Conservation (phyloP, 2,888 invertebrate genomes). For the Drosophila nigricruria region DNA sequence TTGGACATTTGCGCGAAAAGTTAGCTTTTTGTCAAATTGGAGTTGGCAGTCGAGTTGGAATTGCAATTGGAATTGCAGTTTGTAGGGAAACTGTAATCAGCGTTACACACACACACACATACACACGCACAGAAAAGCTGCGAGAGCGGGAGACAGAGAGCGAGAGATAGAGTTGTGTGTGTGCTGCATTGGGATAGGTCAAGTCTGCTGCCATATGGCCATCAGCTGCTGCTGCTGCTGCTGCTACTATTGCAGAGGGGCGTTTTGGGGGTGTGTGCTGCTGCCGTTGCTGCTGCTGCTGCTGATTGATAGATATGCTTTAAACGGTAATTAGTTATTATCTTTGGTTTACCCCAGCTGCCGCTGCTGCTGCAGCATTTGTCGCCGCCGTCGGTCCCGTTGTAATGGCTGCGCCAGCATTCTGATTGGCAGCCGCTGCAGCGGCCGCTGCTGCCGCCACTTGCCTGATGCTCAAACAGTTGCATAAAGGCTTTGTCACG, state of each 20-base stretch:
- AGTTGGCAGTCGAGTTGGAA: conserved; percentile 43
- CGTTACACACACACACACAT: conserved; percentile 26
- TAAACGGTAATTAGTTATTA: conserved; percentile 22
- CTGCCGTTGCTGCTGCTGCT: neutral
- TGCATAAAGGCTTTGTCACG: conserved; percentile 86
- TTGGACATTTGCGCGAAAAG: conserved; percentile 36
- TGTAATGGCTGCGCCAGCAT: conserved; percentile 74
- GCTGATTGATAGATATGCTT: conserved; percentile 18
- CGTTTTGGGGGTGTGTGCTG: conserved; percentile 10
- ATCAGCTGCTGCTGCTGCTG: conserved; percentile 51
- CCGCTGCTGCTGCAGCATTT: conserved; percentile 55
- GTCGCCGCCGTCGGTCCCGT: conserved; percentile 75
- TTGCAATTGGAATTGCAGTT: conserved; percentile 53
- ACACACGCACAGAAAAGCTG: conserved; percentile 15
- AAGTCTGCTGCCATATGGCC: conserved; percentile 74
- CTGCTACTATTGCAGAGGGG: conserved; percentile 37
- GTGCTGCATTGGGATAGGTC: conserved; percentile 71
- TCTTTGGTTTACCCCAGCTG: conserved; percentile 76
- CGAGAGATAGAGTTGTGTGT: conserved; percentile 11
- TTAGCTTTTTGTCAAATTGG: conserved; percentile 45
- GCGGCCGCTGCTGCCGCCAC: conserved; percentile 84
- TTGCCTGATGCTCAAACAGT: conserved; percentile 85
- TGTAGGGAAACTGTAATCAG: conserved; percentile 46
- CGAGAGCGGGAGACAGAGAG: conserved; percentile 22
- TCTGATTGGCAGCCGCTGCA: conserved; percentile 81